Conservation (phyloP, 2,888 invertebrate genomes). For the Leptura quadrifasciata region DNA sequence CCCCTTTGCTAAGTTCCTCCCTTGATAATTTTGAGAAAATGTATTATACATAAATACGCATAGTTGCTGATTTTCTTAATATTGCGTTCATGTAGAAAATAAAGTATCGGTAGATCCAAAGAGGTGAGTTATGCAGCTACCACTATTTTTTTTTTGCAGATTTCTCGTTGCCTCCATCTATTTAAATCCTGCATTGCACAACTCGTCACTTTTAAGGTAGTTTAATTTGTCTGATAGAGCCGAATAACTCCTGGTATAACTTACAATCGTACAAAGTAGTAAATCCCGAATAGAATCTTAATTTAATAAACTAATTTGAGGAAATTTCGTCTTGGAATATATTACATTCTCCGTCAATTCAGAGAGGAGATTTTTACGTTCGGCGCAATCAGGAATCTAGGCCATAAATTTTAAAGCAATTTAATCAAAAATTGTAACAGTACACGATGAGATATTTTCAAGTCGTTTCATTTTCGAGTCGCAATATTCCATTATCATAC, state of each 20-base stretch:
- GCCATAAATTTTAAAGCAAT: slow-evolving; percentile 69
- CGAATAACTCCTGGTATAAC: slow-evolving; percentile 15
- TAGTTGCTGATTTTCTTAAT: no score
- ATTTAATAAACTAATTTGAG: slow-evolving; percentile 56
- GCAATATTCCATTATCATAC: slow-evolving; percentile 70
- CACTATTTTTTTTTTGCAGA: background rate
- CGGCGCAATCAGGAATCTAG: slow-evolving; percentile 62
- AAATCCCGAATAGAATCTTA: slow-evolving; percentile 48
- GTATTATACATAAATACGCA: no score
- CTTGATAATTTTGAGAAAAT: no score
- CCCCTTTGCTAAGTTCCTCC: no score
- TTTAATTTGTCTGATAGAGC: slow-evolving; percentile 2
- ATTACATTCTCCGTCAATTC: slow-evolving; percentile 50
- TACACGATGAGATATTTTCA: slow-evolving; percentile 64
- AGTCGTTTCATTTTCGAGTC: slow-evolving; percentile 66
- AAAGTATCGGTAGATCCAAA: no score
- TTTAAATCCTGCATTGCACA: background rate
- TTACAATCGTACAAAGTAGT: slow-evolving; percentile 42
- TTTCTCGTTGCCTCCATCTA: background rate
- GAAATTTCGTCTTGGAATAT: slow-evolving; percentile 53
- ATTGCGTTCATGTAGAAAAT: no score
- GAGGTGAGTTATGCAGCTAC: no score
- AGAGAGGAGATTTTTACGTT: slow-evolving; percentile 53
- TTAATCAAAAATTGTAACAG: slow-evolving; percentile 68
- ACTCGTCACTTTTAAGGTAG: slow-evolving; percentile 7